phyloP scores from a whole-genome alignment of 2,113 vertebrate genomes.

The Thalassoma bifasciatum region DNA sequence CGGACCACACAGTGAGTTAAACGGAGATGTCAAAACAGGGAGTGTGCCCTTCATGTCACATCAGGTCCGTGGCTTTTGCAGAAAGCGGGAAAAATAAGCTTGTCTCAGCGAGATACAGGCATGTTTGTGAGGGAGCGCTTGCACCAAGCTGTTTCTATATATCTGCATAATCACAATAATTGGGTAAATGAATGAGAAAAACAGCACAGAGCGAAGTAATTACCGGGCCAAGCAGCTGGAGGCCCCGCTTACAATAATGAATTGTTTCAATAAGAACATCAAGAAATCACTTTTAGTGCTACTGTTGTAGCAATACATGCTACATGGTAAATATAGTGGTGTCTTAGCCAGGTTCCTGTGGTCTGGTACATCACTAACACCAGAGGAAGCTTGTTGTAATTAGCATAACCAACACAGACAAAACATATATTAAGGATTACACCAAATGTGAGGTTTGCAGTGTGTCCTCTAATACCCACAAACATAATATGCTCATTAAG shows the following conservation, averaged over 20 bases:
- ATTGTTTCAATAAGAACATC: conserved; percentile 56
- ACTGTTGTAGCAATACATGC: conserved; percentile 37
- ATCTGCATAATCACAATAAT: conserved; percentile 63
- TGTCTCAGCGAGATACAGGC: conserved; percentile 2
- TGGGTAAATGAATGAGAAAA: conserved; percentile 61
- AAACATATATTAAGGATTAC: conserved; percentile 44
- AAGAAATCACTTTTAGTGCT: conserved; percentile 41
- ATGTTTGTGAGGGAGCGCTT: not conserved
- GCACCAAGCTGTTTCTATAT: conserved; percentile 25
- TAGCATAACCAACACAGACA: conserved; percentile 49
- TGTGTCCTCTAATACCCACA: conserved; percentile 39
- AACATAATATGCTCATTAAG: conserved; percentile 56
- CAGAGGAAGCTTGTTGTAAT: conserved; percentile 35
- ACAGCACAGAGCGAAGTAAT: conserved; percentile 60
- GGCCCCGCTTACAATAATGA: conserved; percentile 55
- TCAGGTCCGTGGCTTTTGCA: not conserved
- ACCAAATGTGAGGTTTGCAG: conserved; percentile 49
- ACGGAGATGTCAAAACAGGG: conserved; percentile 45
- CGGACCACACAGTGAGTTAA: conserved; percentile 13
- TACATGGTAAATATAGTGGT: conserved; percentile 31
- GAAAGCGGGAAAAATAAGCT: conserved; percentile 10
- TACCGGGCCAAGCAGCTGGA: conserved; percentile 46
- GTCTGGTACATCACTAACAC: conserved; percentile 43
- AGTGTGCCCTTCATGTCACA: conserved; percentile 7
- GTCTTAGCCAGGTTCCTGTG: conserved; percentile 38